Evolutionary conservation across 2,888 invertebrate species (phyloP), one percentile per base, ranked within the genome.

Genomic region (Spodoptera littoralis): DNA sequence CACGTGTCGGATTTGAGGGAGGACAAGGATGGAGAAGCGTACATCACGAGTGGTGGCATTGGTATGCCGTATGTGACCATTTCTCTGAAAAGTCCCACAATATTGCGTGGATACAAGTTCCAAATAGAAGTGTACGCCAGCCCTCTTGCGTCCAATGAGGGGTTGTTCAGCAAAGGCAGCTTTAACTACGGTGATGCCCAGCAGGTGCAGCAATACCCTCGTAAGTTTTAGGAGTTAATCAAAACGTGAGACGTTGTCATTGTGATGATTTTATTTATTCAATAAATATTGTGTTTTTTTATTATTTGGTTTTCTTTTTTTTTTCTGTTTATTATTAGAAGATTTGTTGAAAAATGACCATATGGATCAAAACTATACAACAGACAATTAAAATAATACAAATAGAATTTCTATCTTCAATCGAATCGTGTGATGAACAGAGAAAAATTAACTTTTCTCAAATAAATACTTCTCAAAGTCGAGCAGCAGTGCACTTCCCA

Each of bases 21-120:
- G 12, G 81, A 88, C 11, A 92, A 91, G 53, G 87, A 88, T 62
- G 93, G 92, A 0, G 89, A 91, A 57, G 89, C 90, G 0, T 84
- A 65, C 11, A 86, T 94, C 0, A 84, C 88, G 54, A 89, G 84
- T 47, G 94, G 94, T 0, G 93, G 93, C 0, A 65, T 93, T 22
- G 93, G 92, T 0, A 80, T 75, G 3, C 89, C 86, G 13, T 88
- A 81, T 80, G 93, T 93, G 1, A 91, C 90, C 0, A 81, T 94
- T 4, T 86, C 75, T 0, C 50, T 94, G 49, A 90, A 90, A 45
- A 93, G 93, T 67, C 93, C 93, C 0, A 80, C 87, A 0, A 82
- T 92, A 27, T 73, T 94, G 5, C 82, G 92, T 68, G 94, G 93
- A 0, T 93, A 92, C 61, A 91, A 84, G 55, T 94, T 94, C 62